Evolutionary conservation across 2,113 vertebrate genomes (phyloP).

Genomic region (Pantherophis guttatus): DNA sequence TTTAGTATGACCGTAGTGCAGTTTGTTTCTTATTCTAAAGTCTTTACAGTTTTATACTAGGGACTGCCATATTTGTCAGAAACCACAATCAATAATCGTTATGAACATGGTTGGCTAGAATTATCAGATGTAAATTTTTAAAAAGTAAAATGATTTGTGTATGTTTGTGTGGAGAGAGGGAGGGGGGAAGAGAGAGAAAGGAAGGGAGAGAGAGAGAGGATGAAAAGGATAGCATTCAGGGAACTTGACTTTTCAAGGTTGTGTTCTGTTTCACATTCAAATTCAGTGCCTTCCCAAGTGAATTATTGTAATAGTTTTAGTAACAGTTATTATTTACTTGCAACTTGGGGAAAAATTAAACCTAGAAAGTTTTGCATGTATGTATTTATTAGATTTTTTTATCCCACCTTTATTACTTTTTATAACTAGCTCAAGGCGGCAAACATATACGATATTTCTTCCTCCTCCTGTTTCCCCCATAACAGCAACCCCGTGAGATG

Average conservation of each 20-base stretch:
- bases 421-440: neutral
- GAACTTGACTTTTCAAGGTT: neutral
- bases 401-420: neutral
- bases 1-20: neutral
- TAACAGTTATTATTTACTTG: neutral
- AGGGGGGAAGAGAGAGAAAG: too few relatives aligned
- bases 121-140: neutral
- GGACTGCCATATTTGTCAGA: neutral
- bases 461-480: neutral
- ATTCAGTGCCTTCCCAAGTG: neutral
- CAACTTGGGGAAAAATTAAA: neutral
- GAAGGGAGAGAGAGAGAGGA: too few relatives aligned
- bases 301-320: neutral
- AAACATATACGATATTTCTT: neutral
- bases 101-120: neutral
- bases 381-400: neutral
- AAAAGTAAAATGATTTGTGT: neutral
- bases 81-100: neutral
- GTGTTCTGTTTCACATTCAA: neutral
- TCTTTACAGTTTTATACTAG: neutral
- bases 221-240: neutral
- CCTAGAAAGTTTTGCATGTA: conserved; percentile 3
- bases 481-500: neutral
- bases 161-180: neutral
- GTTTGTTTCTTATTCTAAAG: neutral